Evolutionary conservation across 2,888 invertebrate genomes (phyloP), one percentile per base, ranked within the genome.

Genomic region (Lasioglossum leucozonium): DNA sequence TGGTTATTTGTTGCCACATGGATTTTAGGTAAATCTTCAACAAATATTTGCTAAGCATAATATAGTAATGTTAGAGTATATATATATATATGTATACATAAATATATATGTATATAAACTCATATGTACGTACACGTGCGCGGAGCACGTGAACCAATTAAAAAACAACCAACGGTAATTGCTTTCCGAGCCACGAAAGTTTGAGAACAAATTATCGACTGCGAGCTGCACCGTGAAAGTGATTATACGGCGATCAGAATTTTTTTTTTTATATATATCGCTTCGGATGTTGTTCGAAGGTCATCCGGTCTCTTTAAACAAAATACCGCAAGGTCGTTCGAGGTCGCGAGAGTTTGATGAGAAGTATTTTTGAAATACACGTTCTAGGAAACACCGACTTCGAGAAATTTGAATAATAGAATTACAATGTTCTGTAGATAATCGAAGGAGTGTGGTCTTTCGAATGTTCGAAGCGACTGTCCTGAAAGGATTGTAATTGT

Each of bases 1-100:
- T 93, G 93, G 91, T 94, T 94, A 94, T 92, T 91, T 91, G 93
- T 94, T 94, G 93, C 92, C 92, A 93, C 92, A 93, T 92, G 93
- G 90, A 93, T 92, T 91, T 93, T 93, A 94, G 92, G 91, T 92
- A 93, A 71, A 92, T 93, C 92, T 92, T 93, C 87, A 92, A 94
- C 90, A 92, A 91, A 91, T 91, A 93, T 91, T 92, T 93, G 92
- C 91, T 92, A 92, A 94, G 92, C 90, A 89, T 92, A 93, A 92
- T 87, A 89, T 93, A 91, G 91, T 92, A 91, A 91, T 84, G 88
- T 82, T 93, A 94, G 92, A 91, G 82, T 91, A 92, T 87, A 90
- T 91, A 91, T 34, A 34, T 34, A 34, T 65, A 18, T 62, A 18
- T 18, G n/a, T n/a, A n/a, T n/a, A n/a, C n/a, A 62, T 2, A 65